Base-by-base conservation (phyloP, 2,113 vertebrate species). In the Falco punctatus region DNA sequence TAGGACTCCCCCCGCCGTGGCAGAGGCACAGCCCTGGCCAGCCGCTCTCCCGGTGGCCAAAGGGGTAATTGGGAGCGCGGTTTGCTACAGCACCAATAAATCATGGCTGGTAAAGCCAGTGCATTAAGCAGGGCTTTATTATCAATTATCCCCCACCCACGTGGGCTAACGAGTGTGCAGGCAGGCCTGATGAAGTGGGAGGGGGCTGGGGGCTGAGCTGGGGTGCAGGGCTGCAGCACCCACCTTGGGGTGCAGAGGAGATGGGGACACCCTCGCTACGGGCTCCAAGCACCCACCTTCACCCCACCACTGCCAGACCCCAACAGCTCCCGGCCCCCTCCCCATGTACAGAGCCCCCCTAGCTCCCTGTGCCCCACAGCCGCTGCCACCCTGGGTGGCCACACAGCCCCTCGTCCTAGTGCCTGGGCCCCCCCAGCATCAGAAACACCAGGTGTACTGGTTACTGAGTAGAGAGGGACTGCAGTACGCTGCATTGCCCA, bases 81-180 rank as follows among this genome's bases (percentile, higher is more conserved):
- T 77, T 96, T 64, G 71, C 96, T 97, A 92, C 96, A 72, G 95
- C 3, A 4, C 96, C 10, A 42, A 96, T 98, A 98, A 98, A 98
- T 98, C 97, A 97, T 90, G n/a, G 96, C 81, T 65, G 38, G 97
- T 74, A 96, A 98, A 97, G 95, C 66, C 65, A 97, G 95, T 80
- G 93, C 96, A 94, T 98, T 98, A 98, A 97, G 91, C 66, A 91
- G 92, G 94, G 95, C 92, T 98, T 98, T 97, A 98, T 97, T 97
- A 98, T 95, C 98, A 98, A 98, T 98, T 98, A 98, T 96, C 96
- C 88, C 94, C 82, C 40, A 16, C 10, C 65, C 88, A 96, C 81
- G 59, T 87, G 80, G 89, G 57, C n/a, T 95, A 93, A 83, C 1
- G 27, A 84, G 86, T 14, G 10, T 3, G 30, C 22, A 4, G 1